Percentiles rank a stretch among this genome's conserved stretches.
Evolutionary conservation across 2,888 invertebrate species (phyloP).

Genomic region (Andrena bucephala): DNA sequence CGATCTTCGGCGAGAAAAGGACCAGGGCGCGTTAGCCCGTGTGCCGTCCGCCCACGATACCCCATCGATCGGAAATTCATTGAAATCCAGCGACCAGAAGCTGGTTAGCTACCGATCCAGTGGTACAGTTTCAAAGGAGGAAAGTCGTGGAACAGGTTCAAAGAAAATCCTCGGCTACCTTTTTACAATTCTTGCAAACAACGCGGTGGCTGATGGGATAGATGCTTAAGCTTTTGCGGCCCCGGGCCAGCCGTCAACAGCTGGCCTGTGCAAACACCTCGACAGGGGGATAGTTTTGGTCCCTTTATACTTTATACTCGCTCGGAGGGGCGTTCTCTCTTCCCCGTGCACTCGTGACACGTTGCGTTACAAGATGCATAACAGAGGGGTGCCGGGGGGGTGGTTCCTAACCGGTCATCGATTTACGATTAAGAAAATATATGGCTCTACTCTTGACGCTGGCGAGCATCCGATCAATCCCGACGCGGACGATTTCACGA

Average conservation of each 20-base stretch:
- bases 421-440: constrained; percentile 52
- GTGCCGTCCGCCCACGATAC: background rate
- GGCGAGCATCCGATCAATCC: constrained; percentile 7
- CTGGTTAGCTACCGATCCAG: background rate
- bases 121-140: background rate
- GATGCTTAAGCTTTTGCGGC: constrained; percentile 70
- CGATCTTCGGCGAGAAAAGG: too few species aligned
- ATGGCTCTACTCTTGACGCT: constrained; percentile 15
- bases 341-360: constrained; percentile 45
- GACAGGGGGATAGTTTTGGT: constrained; percentile 65
- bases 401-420: constrained; percentile 53
- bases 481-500: constrained; percentile 6
- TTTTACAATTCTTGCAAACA: constrained; percentile 53
- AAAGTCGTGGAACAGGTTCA: background rate
- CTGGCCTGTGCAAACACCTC: constrained; percentile 75
- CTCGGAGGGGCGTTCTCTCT: constrained; percentile 49
- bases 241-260: constrained; percentile 73
- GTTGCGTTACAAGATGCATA: constrained; percentile 53
- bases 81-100: background rate
- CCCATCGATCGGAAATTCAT: background rate
- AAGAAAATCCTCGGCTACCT: background rate
- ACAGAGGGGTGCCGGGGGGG: constrained; percentile 22
- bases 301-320: constrained; percentile 67
- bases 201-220: constrained; percentile 45
- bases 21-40: too few species aligned